Evolutionary conservation across 2,888 invertebrate species (phyloP), one percentile per base, ranked within the genome.

Genomic region (Synanthedon vespiformis): DNA sequence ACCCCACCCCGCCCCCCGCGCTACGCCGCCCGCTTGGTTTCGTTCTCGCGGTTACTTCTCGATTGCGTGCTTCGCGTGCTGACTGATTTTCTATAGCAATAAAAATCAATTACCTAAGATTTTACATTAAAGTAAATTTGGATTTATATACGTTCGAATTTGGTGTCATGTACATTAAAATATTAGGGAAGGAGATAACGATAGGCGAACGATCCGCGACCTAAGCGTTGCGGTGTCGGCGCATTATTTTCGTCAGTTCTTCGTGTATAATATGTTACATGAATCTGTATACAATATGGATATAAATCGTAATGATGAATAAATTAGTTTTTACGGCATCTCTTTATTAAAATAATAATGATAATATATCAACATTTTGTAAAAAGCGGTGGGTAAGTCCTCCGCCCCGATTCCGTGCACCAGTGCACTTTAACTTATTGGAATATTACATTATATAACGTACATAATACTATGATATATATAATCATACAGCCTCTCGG

Each of bases 201-300:
- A 85, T 84, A 83, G 80, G 84, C 80, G 78, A 77, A 72, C 77
- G 80, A 72, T 62, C 79, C 81, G 81, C 76, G 82, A 74, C 77
- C 61, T 58, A 61, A 22, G 62, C 66, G 77, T 77, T 77, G 79
- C 78, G 77, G 78, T 64, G 67, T 79, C 80, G 80, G 72, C 81
- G 83, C 80, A 77, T 75, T 86, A 81, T 83, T 85, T 85, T 88
- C 86, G 86, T 85, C 86, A 82, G 82, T 86, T 86, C 84, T 89
- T 87, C 87, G 89, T 89, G 89, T 89, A 88, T 89, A 85, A 88
- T 88, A 89, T 88, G 89, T 89, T 89, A 89, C 90, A 89, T 89
- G 88, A 89, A 89, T 87, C 89, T 89, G 89, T 89, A 88, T 85
- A 88, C 86, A 86, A 88, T 87, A 86, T 86, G 87, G 86, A 87